Conservation (phyloP, 2,113 vertebrate species). For the Meleagris gallopavo region DNA sequence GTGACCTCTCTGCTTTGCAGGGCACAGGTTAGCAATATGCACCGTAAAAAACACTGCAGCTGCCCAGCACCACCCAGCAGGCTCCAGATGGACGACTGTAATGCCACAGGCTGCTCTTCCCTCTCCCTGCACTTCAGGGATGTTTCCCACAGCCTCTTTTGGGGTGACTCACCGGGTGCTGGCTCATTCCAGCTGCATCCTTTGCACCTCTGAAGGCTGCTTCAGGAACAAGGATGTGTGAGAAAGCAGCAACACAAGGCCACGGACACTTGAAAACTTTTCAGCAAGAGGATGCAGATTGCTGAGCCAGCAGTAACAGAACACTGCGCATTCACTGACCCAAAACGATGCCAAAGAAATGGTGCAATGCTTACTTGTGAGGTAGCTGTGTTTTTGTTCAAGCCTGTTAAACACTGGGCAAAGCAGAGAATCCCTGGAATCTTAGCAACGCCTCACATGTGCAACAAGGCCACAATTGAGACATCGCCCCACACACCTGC, state of each 20-base stretch:
- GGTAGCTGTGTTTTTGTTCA: not conserved
- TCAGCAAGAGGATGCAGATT: not conserved
- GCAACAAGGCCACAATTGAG: not conserved
- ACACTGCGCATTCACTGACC: not conserved
- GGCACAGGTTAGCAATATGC: not conserved
- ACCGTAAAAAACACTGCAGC: not conserved
- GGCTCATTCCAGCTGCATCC: conserved; percentile 10
- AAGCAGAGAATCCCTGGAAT: not conserved
- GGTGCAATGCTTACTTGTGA: not conserved
- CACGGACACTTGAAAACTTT: not conserved
- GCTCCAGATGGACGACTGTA: not conserved
- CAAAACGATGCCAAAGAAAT: not conserved
- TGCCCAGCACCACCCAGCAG: not conserved
- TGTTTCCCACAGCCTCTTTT: not conserved
- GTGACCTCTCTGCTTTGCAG: not conserved
- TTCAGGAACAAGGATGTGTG: not conserved
- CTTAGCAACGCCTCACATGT: not conserved
- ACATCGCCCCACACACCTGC: not conserved
- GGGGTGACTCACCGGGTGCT: not conserved
- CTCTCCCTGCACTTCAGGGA: not conserved
- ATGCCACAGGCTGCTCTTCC: not conserved
- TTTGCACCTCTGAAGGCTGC: not conserved
- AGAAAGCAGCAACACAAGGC: not conserved
- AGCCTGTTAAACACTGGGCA: not conserved
- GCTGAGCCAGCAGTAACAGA: not conserved